Evolutionary conservation across 2,888 invertebrate genomes (phyloP).

Genomic region (Enchytraeus crypticus): DNA sequence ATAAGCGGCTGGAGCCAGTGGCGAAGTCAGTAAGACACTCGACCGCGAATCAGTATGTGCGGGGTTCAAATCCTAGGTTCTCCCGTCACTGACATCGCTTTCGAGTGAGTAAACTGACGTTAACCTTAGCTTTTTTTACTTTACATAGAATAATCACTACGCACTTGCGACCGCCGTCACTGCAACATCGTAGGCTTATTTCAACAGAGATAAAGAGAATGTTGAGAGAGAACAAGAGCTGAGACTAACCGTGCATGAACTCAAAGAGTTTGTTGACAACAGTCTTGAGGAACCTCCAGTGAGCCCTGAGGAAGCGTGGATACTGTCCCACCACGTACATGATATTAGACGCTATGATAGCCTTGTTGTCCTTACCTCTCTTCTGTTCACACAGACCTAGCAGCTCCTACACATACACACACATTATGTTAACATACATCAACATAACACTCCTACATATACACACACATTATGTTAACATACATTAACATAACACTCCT

Average conservation of each 20-base stretch:
- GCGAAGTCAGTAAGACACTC: too few relatives aligned
- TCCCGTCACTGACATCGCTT: too few relatives aligned
- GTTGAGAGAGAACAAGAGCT: too few relatives aligned
- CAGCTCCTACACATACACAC: constrained; percentile 59
- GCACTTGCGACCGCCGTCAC: too few relatives aligned
- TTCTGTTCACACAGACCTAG: constrained; percentile 89
- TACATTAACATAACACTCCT: neutral
- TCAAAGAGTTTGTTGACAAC: constrained; percentile 99
- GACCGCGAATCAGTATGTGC: too few relatives aligned
- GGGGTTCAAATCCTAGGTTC: too few relatives aligned
- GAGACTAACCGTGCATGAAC: constrained; percentile 82
- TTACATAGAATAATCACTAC: too few relatives aligned
- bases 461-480: neutral
- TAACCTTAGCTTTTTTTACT: too few relatives aligned
- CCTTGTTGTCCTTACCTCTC: constrained; percentile 97
- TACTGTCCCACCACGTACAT: constrained; percentile 99
- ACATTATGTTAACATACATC: neutral
- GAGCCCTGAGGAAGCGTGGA: constrained; percentile 92
- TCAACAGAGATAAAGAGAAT: too few relatives aligned
- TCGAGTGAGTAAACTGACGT: too few relatives aligned
- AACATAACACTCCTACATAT: neutral
- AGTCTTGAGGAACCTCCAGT: constrained; percentile 99
- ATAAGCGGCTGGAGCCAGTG: too few relatives aligned
- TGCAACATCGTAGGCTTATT: too few relatives aligned
- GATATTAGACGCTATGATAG: constrained; percentile 98